Base-by-base conservation (phyloP, 2,113 vertebrate genomes). In the Rhabdornis inornatus region DNA sequence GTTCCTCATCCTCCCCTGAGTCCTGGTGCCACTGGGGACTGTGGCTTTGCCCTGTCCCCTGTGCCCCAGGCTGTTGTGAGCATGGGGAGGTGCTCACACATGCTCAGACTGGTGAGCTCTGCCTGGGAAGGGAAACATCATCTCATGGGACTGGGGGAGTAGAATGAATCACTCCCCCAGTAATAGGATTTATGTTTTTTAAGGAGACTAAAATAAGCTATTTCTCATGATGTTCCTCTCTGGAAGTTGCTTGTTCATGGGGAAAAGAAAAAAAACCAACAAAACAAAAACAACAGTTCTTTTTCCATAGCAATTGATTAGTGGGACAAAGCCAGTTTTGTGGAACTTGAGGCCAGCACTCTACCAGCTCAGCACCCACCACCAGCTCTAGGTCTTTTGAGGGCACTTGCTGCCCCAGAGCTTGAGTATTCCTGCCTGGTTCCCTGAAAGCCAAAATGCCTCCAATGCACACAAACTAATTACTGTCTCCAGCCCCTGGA, bases 31-130 rank as follows among this genome's bases (percentile, higher is more conserved):
- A 7, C 0, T 33, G 15, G 6, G 31, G 9, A 45, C 45, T 61
- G 42, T 3, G 30, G n/a, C 24, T 88, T 85, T 75, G 45, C 39
- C 50, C 37, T 77, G 18, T 47, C 8, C n/a, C 40, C 3, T 0
- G 0, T 1, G 6, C 22, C 30, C 25, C 45, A 60, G 49, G n/a
- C 65, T 25, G 0, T 4, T 2, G 6, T 20, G 42, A 61, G 23
- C 35, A 5, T 35, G 13, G 33, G 25, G n/a, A 42, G 4, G 52
- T 42, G 49, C 30, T 69, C 4, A 7, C 50, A 49, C 5, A 2
- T 8, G 22, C 31, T 70, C 4, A 8, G 57, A 50, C 4, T 7
- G 23, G 5, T 56, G 60, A 70, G 37, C 21, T 84, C 68, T 69
- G 24, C 55, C 37, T 57, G 8, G 13, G 9, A 37, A 69, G 39